Percentiles rank a stretch among this genome's conserved stretches.
Conservation (phyloP, 1,140 invertebrate genomes). For the Heliothis virescens region DNA sequence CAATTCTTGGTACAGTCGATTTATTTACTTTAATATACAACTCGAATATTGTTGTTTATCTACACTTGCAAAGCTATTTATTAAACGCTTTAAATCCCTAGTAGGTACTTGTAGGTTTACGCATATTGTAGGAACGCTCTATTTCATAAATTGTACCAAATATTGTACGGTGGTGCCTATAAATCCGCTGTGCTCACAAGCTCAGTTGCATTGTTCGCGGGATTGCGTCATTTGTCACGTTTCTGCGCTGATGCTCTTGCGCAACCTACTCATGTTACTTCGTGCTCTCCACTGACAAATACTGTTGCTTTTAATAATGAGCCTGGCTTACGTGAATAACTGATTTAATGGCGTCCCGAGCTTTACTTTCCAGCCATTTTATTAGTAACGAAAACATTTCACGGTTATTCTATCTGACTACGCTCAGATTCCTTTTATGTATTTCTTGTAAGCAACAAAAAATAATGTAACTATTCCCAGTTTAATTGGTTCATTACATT, state of each 20-base stretch:
- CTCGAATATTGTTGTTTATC: too few relatives aligned
- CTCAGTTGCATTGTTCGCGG: conserved; percentile 71
- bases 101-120: background rate
- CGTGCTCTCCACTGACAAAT: conserved; percentile 64
- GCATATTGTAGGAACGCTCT: conserved; percentile 16
- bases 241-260: conserved; percentile 64
- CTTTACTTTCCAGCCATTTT: conserved; percentile 11
- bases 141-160: conserved; percentile 56
- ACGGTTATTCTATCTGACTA: conserved; percentile 25
- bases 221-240: conserved; percentile 81
- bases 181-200: conserved; percentile 65
- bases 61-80: background rate
- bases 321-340: conserved; percentile 57
- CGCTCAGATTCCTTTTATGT: background rate
- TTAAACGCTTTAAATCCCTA: background rate
- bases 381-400: conserved; percentile 20
- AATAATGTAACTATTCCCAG: conserved; percentile 20
- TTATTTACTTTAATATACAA: too few relatives aligned
- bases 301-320: conserved; percentile 65
- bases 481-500: conserved; percentile 33
- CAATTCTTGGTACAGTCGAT: background rate
- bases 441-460: conserved; percentile 22
- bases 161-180: conserved; percentile 55
- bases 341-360: conserved; percentile 46
- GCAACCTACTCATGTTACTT: conserved; percentile 68